A percentile compares a stretch with the other conserved stretches of the same genome.
Conservation (phyloP, 1,140 invertebrate species). For the Carposina sasakii region DNA sequence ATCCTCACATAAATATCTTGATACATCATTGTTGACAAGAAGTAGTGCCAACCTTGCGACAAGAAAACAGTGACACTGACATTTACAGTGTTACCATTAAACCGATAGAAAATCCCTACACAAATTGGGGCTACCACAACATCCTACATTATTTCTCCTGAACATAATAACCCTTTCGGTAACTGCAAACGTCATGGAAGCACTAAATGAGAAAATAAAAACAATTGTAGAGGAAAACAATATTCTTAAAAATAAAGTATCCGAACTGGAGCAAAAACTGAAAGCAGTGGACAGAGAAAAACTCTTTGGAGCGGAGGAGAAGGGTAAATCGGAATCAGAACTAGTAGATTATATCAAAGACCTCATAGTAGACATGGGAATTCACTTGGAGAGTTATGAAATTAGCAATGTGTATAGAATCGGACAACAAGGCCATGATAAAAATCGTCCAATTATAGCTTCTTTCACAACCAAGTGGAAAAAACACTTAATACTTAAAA, state of each 20-base stretch:
- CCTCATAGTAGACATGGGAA: slow-evolving; percentile 4
- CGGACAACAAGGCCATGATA: slow-evolving; percentile 4
- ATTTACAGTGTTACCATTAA: slow-evolving; percentile 3
- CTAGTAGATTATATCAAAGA: slow-evolving; percentile 14
- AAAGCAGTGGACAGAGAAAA: no score
- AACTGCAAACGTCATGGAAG: slow-evolving; percentile 21
- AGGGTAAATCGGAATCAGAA: slow-evolving; percentile 11
- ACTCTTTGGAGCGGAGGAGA: no score
- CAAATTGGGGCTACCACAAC: slow-evolving; percentile 4
- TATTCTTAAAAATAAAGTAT: slow-evolving; percentile 9
- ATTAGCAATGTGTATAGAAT: slow-evolving; percentile 15
- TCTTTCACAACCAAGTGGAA: slow-evolving; percentile 14
- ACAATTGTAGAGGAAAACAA: slow-evolving; percentile 12
- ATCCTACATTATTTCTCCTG: slow-evolving; percentile 6
- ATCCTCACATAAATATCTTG: no score
- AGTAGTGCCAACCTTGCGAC: slow-evolving; percentile 2
- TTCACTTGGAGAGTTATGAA: slow-evolving; percentile 10
- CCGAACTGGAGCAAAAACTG: slow-evolving; percentile 7
- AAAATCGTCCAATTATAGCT: slow-evolving; percentile 11
- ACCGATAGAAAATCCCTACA: neutral
- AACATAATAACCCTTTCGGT: slow-evolving; percentile 17
- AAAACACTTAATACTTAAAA: slow-evolving; percentile 15
- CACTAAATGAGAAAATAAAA: slow-evolving; percentile 16
- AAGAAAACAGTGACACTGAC: slow-evolving; percentile 2
- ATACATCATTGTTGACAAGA: no score